phyloP scores from a whole-genome alignment of 2,113 vertebrate genomes.

The Patagioenas fasciata region DNA sequence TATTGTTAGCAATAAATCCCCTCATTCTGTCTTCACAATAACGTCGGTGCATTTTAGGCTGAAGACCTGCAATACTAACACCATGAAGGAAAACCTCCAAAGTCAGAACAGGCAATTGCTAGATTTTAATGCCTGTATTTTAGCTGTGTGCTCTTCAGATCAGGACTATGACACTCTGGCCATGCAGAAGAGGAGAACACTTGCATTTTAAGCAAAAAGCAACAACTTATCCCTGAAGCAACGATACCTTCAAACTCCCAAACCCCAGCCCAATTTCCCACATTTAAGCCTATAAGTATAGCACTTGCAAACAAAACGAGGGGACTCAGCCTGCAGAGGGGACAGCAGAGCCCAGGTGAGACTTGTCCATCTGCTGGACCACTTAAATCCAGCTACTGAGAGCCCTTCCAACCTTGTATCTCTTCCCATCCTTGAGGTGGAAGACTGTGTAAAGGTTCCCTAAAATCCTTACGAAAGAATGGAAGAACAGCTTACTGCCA shows the following conservation, averaged over 20 bases:
- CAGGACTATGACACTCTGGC: neutral
- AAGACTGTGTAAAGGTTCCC: neutral
- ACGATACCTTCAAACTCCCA: neutral
- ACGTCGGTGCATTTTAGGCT: neutral
- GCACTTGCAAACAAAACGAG: neutral
- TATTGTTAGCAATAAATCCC: neutral
- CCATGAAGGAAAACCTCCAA: neutral
- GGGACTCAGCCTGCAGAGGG: neutral
- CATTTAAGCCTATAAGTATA: fast-evolving
- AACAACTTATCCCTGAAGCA: neutral
- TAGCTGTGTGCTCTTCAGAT: neutral
- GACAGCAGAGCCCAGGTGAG: neutral
- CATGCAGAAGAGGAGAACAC: neutral
- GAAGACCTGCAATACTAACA: neutral
- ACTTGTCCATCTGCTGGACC: neutral
- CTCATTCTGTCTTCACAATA: neutral
- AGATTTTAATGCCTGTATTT: neutral
- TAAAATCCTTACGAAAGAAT: neutral
- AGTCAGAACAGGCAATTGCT: neutral
- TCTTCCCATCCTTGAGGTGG: neutral
- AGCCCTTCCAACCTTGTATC: neutral
- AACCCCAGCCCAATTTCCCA: neutral
- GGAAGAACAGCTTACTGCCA: neutral
- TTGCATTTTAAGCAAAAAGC: neutral
- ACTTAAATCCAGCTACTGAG: neutral